Conservation (phyloP, 2,113 vertebrate species). For the Pleuronectes platessa region DNA sequence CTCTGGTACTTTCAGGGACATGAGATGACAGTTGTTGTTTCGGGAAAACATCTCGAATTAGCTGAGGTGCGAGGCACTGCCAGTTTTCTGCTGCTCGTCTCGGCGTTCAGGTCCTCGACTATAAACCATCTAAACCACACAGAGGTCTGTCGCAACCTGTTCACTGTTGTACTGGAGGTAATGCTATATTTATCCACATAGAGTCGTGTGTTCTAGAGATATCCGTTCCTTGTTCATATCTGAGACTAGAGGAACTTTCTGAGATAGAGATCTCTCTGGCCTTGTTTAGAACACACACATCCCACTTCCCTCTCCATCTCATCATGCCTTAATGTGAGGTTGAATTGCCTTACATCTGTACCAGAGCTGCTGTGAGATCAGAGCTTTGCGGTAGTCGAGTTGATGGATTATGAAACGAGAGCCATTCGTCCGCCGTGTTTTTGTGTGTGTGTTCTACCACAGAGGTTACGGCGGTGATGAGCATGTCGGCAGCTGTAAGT, state of each 20-base stretch:
- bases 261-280: slow-evolving; percentile 68
- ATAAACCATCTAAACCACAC: slow-evolving; percentile 61
- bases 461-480: neutral
- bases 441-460: neutral
- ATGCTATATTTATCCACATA: slow-evolving; percentile 57
- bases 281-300: slow-evolving; percentile 39
- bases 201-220: slow-evolving; percentile 22
- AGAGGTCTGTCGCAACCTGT: slow-evolving; percentile 11
- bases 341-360: slow-evolving; percentile 42
- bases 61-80: slow-evolving; percentile 8
- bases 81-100: slow-evolving; percentile 44
- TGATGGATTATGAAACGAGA: neutral
- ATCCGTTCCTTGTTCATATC: slow-evolving; percentile 43
- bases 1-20: slow-evolving; percentile 12
- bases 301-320: slow-evolving; percentile 61
- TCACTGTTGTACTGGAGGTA: slow-evolving; percentile 25
- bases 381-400: neutral
- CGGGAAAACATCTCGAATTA: slow-evolving; percentile 54
- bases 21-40: slow-evolving; percentile 39
- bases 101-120: neutral
- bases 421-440: no score
- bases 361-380: slow-evolving; percentile 8
- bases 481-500: slow-evolving; percentile 11
- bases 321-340: slow-evolving; percentile 26
- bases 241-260: slow-evolving; percentile 53